phyloP scores from a whole-genome alignment of 1,140 invertebrate species.

The Palaemon carinicauda region DNA sequence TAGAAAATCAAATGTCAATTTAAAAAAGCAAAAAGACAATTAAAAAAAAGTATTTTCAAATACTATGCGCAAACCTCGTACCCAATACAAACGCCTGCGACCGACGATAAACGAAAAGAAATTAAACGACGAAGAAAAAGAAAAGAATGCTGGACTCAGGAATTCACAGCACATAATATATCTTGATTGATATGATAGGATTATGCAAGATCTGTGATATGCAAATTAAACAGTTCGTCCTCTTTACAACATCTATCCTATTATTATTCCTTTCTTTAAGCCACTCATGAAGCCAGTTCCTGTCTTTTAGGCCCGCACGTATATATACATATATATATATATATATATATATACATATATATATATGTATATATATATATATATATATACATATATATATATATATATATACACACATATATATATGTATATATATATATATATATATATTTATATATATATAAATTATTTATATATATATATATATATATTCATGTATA shows the following conservation, averaged over 20 bases:
- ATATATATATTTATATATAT: neutral
- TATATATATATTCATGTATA: no score
- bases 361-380: neutral
- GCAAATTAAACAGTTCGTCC: neutral
- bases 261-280: neutral
- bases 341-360: neutral
- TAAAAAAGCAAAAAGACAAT: no score
- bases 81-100: no score
- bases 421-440: neutral
- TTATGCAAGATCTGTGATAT: conserved; percentile 28
- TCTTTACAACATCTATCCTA: neutral
- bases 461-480: neutral
- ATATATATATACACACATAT: neutral
- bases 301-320: neutral
- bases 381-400: neutral
- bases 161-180: neutral
- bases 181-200: conserved; percentile 24
- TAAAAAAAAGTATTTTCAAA: no score
- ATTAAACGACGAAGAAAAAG: neutral
- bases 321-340: neutral
- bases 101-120: neutral
- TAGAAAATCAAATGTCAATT: no score
- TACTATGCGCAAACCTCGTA: no score
- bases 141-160: neutral
- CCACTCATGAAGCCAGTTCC: neutral